A percentile compares a stretch with the other conserved stretches of the same genome.
Conservation (phyloP, 2,888 invertebrate genomes). For the Euzetes globulus region DNA sequence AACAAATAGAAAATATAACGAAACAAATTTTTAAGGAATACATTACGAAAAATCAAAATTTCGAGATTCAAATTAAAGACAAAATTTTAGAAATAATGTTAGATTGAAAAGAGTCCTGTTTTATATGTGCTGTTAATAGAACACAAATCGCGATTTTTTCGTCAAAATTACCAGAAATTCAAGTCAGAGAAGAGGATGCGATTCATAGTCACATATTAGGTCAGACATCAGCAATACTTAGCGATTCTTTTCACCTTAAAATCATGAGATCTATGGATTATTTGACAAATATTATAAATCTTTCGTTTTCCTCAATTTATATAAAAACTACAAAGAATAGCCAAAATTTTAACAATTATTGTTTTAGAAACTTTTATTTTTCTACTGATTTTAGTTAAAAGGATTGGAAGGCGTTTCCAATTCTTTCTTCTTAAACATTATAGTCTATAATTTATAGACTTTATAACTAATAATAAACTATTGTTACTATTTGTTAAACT, state of each 20-base stretch:
- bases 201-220: slow-evolving; percentile 10
- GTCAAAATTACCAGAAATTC: slow-evolving; percentile 26
- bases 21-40: slow-evolving; percentile 2
- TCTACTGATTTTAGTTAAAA: too few species aligned
- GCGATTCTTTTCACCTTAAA: background rate
- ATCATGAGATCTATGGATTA: too few species aligned
- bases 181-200: slow-evolving; percentile 31
- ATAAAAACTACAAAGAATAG: too few species aligned
- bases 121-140: slow-evolving; percentile 21
- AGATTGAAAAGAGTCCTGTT: slow-evolving; percentile 8
- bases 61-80: slow-evolving; percentile 1
- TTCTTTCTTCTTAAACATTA: too few species aligned
- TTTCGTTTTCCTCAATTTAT: background rate
- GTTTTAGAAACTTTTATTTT: too few species aligned
- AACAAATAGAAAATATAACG: background rate
- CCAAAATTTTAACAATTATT: too few species aligned
- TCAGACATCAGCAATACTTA: background rate
- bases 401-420: too few species aligned
- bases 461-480: too few species aligned
- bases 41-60: background rate
- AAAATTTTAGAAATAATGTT: background rate
- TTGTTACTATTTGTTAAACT: too few species aligned
- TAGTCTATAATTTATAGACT: too few species aligned
- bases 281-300: background rate
- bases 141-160: slow-evolving; percentile 21